Evolutionary conservation across 2,888 invertebrate species (phyloP).

Genomic region (Gerosis bhagava): DNA sequence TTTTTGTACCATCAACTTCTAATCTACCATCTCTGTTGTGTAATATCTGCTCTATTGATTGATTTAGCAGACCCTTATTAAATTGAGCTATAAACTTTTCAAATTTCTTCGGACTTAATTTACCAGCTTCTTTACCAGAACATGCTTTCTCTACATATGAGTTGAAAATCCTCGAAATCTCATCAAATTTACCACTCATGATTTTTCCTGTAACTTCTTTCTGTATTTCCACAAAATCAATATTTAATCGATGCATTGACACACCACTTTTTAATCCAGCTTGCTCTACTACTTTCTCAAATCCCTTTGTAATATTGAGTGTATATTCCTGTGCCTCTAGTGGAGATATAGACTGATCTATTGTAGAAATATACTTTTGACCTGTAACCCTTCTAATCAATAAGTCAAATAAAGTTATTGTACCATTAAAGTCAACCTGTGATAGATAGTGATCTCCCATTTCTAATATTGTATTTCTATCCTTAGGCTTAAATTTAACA

Average conservation of each 20-base stretch:
- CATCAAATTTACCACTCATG: slow-evolving; percentile 11
- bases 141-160: slow-evolving; percentile 14
- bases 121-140: slow-evolving; percentile 4
- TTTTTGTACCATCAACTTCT: slow-evolving; percentile 10
- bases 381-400: slow-evolving; percentile 3
- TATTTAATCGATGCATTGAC: slow-evolving; percentile 13
- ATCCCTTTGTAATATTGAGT: slow-evolving; percentile 10
- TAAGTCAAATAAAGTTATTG: not conserved
- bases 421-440: not conserved
- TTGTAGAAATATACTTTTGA: slow-evolving; percentile 4
- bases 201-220: slow-evolving; percentile 9
- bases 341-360: slow-evolving; percentile 8
- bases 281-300: slow-evolving; percentile 15
- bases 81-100: not conserved
- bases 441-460: no score
- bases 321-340: slow-evolving; percentile 8
- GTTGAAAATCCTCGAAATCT: slow-evolving; percentile 7
- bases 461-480: no score
- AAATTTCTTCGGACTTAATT: slow-evolving; percentile 6
- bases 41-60: slow-evolving; percentile 13
- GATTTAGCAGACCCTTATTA: slow-evolving; percentile 6
- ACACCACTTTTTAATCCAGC: slow-evolving; percentile 11
- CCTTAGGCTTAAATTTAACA: no score
- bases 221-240: slow-evolving; percentile 9
- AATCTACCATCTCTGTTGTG: slow-evolving; percentile 7